Evolutionary conservation across 30 jellyfish, hydroid and myxozoan species (phyloP).

Genomic region (Sanderia malayensis): DNA sequence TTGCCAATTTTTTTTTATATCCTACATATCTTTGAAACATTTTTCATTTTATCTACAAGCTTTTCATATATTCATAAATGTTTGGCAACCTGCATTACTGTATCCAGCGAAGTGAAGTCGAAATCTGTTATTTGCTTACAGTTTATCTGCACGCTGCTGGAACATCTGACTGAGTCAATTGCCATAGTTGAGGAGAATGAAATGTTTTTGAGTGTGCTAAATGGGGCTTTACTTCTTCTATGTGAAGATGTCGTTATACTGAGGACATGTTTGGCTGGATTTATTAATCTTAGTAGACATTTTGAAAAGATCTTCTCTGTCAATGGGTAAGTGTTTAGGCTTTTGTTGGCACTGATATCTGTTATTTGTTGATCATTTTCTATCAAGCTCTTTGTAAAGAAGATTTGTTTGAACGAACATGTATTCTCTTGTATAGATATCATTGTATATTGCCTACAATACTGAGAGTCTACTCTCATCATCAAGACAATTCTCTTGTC

Average conservation of each 20-base stretch:
- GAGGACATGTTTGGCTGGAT: constrained; percentile 77
- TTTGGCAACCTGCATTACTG: too few species aligned
- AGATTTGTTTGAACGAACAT: too few species aligned
- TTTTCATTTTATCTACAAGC: too few species aligned
- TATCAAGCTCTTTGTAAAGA: too few species aligned
- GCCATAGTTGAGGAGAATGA: constrained; percentile 65
- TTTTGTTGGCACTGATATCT: neutral
- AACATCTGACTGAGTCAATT: constrained; percentile 51
- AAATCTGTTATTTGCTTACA: too few species aligned
- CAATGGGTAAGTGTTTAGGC: constrained; percentile 65
- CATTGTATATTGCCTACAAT: constrained; percentile 78
- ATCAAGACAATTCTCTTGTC: constrained; percentile 82
- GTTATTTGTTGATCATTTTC: neutral
- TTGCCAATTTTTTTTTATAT: neutral
- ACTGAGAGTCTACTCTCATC: constrained; percentile 80
- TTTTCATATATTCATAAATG: too few species aligned
- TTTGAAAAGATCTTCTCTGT: constrained; percentile 80
- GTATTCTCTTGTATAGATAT: too few species aligned
- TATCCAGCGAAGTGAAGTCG: too few species aligned
- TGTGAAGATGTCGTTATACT: constrained; percentile 80
- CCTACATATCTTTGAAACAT: too few species aligned
- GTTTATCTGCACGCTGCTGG: constrained; percentile 71
- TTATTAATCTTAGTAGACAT: constrained; percentile 62
- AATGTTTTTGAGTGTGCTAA: constrained; percentile 71
- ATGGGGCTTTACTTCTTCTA: constrained; percentile 87